Base-by-base conservation (phyloP, 1,140 invertebrate genomes). In the Drosophila chauvacae region DNA sequence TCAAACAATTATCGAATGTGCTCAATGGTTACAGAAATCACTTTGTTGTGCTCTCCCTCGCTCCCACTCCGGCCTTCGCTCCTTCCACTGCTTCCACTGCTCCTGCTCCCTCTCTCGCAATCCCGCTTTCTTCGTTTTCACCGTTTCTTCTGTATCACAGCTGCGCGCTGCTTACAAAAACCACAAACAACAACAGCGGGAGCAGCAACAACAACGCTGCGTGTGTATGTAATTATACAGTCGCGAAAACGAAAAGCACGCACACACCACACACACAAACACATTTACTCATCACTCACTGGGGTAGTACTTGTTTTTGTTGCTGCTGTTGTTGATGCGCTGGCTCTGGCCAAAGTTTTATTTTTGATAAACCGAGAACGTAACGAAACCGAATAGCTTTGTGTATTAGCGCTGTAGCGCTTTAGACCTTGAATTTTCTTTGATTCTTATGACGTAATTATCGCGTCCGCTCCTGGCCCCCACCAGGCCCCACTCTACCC, bases 391-490 rank as follows among this genome's bases (percentile, higher is more conserved):
- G 83, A 81, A 90, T 86, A 90, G 78, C 85, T 79, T 79, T 61
- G 72, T 80, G 71, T 70, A 50, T 37, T 39, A 39, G 53, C 53
- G 71, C 66, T 63, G 75, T 79, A 77, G 71, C 64, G 68, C 37
- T 33, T 65, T 39, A 85, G 85, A 90, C 85, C 85, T 90, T 90
- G 85, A 90, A 90, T 90, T 90, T 90, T 85, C 85, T 90, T 84
- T 90, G 78, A 90, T 90, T 90, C 81, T 90, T 90, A 90, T 90
- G 85, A 90, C 85, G 85, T 90, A 90, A 90, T 90, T 90, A 90
- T 82, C 81, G 82, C 83, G 83, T 76, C 76, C 73, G 77, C 61
- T 56, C 42, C 60, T 41, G 53, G 53, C 53, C 53, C 53, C 53
- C 44, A 45, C 44, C 44, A 45, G 44, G 42, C 42, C 42, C 50